Evolutionary conservation across 2,888 invertebrate genomes (phyloP), one percentile per base, ranked within the genome.

Genomic region (Epinotia ramella): DNA sequence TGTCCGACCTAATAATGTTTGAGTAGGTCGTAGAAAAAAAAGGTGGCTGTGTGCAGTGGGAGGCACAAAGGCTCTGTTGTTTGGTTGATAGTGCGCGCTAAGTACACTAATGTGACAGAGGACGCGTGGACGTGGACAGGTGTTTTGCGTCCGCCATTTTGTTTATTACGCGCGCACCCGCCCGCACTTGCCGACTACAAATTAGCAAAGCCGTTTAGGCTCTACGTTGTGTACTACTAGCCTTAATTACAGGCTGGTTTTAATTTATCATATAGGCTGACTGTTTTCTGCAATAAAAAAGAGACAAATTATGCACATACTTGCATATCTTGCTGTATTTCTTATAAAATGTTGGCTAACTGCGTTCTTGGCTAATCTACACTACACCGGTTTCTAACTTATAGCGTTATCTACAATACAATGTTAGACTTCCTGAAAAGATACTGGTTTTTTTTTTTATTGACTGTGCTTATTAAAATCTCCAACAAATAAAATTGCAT

Each of bases 1-100:
- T 92, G 91, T 90, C 89, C 89, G 81, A 86, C 88, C 90, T 91
- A 91, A 93, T 94, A 91, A 93, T 94, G 91, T 94, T 93, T 92
- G 92, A 85, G 89, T 90, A 91, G 91, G 89, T 84, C 82, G 86
- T 83, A 84, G 78, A 90, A 90, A 91, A 91, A 91, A 90, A 91
- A 91, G 90, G 87, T 86, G 85, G 86, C 89, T 90, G 89, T 89
- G 88, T 90, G 85, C 80, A 85, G 84, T 90, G 90, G 90, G 90
- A 81, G 80, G 82, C 86, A 83, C 82, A 81, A 40, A 81, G 79
- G 81, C 80, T 74, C 82, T 80, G 86, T 86, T 87, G 84, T 87
- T 86, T 81, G 83, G 84, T 90, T 89, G 90, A 87, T 87, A 86
- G 77, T 77, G 78, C 76, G 80, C 80, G 80, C 78, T 84, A 84